These are phyloP conservation scores for Portevinia maculata DNA, from an alignment of 2,888 invertebrate genomes.

Conservation along the genomic window DNA sequence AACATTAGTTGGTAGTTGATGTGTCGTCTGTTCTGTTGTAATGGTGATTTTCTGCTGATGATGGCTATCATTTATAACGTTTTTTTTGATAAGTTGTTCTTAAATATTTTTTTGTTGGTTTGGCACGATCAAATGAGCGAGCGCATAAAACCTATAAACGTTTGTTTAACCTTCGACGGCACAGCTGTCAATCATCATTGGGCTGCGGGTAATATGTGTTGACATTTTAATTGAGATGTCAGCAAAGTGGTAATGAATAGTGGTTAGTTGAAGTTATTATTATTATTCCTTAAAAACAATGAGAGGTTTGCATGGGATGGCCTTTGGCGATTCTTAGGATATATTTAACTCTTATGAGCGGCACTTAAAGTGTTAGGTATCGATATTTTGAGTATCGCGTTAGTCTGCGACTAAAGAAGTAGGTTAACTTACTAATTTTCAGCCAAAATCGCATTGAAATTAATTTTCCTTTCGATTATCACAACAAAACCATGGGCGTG, in stretches of 20 bases:
- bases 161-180: slow-evolving; percentile 53
- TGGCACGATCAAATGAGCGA: slow-evolving; percentile 22
- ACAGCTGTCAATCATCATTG: slow-evolving; percentile 63
- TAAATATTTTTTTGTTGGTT: slow-evolving; percentile 15
- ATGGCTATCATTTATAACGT: slow-evolving; percentile 42
- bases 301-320: background rate
- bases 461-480: too few relatives aligned
- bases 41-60: slow-evolving; percentile 31
- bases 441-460: too few relatives aligned
- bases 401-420: too few relatives aligned
- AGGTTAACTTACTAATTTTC: too few relatives aligned
- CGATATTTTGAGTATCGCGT: too few relatives aligned
- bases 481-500: too few relatives aligned
- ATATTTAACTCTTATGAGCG: too few relatives aligned
- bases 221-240: slow-evolving; percentile 70
- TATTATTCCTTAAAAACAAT: slow-evolving; percentile 22
- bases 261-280: slow-evolving; percentile 18
- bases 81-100: slow-evolving; percentile 22
- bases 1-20: slow-evolving; percentile 13
- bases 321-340: too few relatives aligned
- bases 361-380: too few relatives aligned
- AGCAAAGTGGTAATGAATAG: slow-evolving; percentile 71
- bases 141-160: slow-evolving; percentile 64
- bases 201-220: slow-evolving; percentile 58
- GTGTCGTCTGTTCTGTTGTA: background rate